Evolutionary conservation across 2,797 vertebrate genomes (phyloP), one percentile per base, ranked within the genome.

Genomic region (Ceryle rudis): DNA sequence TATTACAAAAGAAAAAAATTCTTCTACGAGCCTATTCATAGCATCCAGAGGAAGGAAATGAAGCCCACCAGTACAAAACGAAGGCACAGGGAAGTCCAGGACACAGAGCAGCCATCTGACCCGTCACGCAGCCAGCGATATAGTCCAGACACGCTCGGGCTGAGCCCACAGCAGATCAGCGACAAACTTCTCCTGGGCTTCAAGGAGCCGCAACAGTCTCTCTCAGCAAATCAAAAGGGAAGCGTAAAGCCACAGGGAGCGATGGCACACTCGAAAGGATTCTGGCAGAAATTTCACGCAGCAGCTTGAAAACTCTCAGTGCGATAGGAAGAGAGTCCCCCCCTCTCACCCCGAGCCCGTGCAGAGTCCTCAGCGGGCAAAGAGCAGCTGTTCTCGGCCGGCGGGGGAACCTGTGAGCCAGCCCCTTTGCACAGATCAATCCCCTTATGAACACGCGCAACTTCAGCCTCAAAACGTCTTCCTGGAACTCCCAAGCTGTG

Each of bases 291-390:
- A 95, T n/a, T 70, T 84, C 82, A 29, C 86, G 89, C 89, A 97
- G 96, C 97, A 97, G 97, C 93, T 96, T 33, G 97, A 92, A 95
- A 94, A 92, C 87, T 96, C 95, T 93, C 95, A 66, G 60, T 88
- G 97, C 54, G 81, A 89, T 64, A 94, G 94, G 97, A 95, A 96
- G 42, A 66, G 92, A 90, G 96, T 73, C 22, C 84, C 7, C 74
- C 17, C 87, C 91, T 66, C 69, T 69, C 94, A 70, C 49, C 81
- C 82, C 10, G 7, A 92, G 96, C 83, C 93, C 85, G 39, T 60
- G 86, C 81, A 62, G 65, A 90, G 96, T 33, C 87, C 71, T 16
- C 42, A 3, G 86, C 31, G 9, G 66, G 81, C n/a, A 81, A 46
- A 52, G 49, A 92, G 91, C 97, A 97, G 97, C 97, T 97, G 97